Evolutionary conservation across 2,888 invertebrate genomes (phyloP).

Genomic region (Mechanitis mazaeus): DNA sequence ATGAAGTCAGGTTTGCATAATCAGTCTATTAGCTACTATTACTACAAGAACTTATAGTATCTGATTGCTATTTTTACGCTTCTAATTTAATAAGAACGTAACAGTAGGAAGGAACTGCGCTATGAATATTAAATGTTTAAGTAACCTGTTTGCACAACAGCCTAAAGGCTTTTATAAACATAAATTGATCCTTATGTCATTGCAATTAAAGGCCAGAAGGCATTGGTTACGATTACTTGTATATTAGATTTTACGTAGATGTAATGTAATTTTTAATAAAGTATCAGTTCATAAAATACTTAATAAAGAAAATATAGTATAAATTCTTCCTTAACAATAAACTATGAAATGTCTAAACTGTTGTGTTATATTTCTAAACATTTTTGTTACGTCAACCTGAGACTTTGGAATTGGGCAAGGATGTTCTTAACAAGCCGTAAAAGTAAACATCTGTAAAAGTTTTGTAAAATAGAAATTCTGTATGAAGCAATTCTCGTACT

Average conservation of each 20-base stretch:
- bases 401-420: not conserved
- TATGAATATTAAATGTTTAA: slow-evolving; percentile 24
- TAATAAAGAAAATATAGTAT: too few relatives aligned
- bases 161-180: not conserved
- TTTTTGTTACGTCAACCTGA: not conserved
- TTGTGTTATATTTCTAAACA: not conserved
- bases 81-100: slow-evolving; percentile 14
- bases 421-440: not conserved
- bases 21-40: too few relatives aligned
- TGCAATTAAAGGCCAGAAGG: not conserved
- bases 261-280: too few relatives aligned
- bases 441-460: not conserved
- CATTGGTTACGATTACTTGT: too few relatives aligned
- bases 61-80: slow-evolving; percentile 8
- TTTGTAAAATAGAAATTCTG: slow-evolving; percentile 1
- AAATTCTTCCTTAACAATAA: too few relatives aligned
- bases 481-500: too few relatives aligned
- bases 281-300: too few relatives aligned
- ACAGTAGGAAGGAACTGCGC: slow-evolving; percentile 26
- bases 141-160: slow-evolving; percentile 24
- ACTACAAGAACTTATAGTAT: slow-evolving; percentile 1
- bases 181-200: slow-evolving; percentile 1
- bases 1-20: too few relatives aligned
- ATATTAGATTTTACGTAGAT: too few relatives aligned
- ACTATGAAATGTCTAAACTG: too few relatives aligned